Conservation (phyloP, 2,888 invertebrate genomes). For the Crepidodera aurea region DNA sequence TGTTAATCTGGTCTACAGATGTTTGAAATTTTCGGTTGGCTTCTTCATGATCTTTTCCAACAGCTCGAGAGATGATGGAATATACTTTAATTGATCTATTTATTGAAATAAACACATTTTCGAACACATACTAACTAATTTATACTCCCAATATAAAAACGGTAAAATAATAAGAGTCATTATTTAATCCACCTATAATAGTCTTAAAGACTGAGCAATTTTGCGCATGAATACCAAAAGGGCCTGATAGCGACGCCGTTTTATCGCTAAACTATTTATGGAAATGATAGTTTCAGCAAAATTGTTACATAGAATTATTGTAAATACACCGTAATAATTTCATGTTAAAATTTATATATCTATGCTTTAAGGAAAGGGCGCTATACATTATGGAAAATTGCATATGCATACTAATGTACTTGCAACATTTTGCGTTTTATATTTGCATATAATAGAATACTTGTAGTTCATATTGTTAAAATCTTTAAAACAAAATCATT, state of each 20-base stretch:
- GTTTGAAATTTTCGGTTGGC: no score
- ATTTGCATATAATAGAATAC: no score
- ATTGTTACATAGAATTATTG: constrained; percentile 18
- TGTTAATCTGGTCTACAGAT: no score
- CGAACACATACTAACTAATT: no score
- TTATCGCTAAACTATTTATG: constrained; percentile 16
- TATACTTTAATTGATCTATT: no score
- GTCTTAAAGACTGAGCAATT: constrained; percentile 4
- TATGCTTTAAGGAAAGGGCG: constrained; percentile 6
- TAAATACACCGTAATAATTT: constrained; percentile 14
- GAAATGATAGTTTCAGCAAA: constrained; percentile 22
- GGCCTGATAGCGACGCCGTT: constrained; percentile 14
- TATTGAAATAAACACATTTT: no score
- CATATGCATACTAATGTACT: constrained; percentile 2
- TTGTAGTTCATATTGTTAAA: no score
- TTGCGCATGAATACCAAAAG: constrained; percentile 18
- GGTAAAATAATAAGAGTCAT: not conserved
- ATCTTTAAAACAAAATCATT: no score
- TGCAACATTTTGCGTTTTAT: no score
- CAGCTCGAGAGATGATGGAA: no score
- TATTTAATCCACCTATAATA: not conserved
- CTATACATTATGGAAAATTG: not conserved
- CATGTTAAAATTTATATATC: constrained; percentile 15
- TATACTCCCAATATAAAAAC: no score
- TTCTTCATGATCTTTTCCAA: no score